phyloP scores from a whole-genome alignment of 2,113 vertebrate species.

The Dissostichus mawsoni region DNA sequence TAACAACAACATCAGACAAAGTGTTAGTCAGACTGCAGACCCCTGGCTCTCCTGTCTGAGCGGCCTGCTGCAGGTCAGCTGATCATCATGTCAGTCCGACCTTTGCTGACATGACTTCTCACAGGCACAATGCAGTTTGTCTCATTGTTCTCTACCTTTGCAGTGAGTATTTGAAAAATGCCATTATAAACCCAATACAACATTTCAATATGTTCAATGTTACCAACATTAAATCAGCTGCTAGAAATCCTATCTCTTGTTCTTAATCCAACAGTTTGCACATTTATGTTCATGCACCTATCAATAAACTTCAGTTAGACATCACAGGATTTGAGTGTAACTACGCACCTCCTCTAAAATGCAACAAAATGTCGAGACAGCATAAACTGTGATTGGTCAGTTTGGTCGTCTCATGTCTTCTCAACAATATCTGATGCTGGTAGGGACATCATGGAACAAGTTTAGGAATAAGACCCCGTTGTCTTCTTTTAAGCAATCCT shows the following conservation, averaged over 20 bases:
- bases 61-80: conserved; percentile 2
- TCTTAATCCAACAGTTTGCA: neutral
- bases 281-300: neutral
- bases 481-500: neutral
- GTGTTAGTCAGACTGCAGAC: too few relatives aligned
- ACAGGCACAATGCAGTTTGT: neutral
- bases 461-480: neutral
- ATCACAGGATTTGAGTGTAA: neutral
- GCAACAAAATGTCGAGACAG: neutral
- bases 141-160: neutral
- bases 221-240: neutral
- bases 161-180: conserved; percentile 16
- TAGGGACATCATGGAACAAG: neutral
- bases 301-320: neutral
- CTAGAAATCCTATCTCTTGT: neutral
- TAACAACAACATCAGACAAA: too few relatives aligned
- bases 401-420: neutral
- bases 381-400: neutral
- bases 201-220: neutral
- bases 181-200: conserved; percentile 1
- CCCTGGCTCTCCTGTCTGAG: too few relatives aligned
- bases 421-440: neutral
- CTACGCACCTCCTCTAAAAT: neutral
- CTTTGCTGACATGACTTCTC: conserved; percentile 5
- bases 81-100: conserved; percentile 17